Evolutionary conservation across 2,113 vertebrate genomes (phyloP), one percentile per base, ranked within the genome.

Genomic region (Hippocampus comes): DNA sequence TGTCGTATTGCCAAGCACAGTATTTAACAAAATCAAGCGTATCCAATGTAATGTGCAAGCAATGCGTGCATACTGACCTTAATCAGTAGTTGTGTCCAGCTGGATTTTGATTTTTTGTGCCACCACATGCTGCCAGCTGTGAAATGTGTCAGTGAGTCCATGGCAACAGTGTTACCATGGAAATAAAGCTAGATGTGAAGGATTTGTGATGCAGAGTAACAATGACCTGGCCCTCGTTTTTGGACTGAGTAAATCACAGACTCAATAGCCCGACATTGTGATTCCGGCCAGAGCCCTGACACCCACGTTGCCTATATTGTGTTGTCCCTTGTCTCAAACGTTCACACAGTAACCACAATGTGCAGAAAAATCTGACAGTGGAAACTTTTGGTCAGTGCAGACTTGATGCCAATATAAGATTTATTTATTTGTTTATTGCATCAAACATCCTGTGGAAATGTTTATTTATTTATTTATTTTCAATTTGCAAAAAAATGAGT

Each of bases 91-190:
- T n/a, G 38, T 67, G 10, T 30, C 25, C 57, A 27, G 25, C 12
- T 8, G 25, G 7, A 60, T 60, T 60, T 17, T 27, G 27, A 61
- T 17, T 17, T 9, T 2, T 67, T 38, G 38, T 64, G 68, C 17
- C 72, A 71, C 61, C 15, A 8, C 57, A 61, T 48, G 20, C 43
- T 53, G 30, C 21, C 42, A 63, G 63, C 25, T 20, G 3, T 63
- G 41, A 68, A 67, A 49, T 3, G 23, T 46, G 57, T 74, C 81
- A 61, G 17, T 3, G 38, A 73, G 46, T 60, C 77, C 73, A 75
- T 82, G 65, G 81, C 71, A 89, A 88, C 80, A 60, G 63, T 12
- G 82, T 89, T 84, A 63, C 87, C 77, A 82, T 78, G 68, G 88
- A 46, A 53, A 68, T 15, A 25, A 34, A 55, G 49, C 20, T 23